These are phyloP conservation scores for Acanthosepion pharaonis DNA, from an alignment of 2,888 invertebrate genomes.

Conservation along the genomic window DNA sequence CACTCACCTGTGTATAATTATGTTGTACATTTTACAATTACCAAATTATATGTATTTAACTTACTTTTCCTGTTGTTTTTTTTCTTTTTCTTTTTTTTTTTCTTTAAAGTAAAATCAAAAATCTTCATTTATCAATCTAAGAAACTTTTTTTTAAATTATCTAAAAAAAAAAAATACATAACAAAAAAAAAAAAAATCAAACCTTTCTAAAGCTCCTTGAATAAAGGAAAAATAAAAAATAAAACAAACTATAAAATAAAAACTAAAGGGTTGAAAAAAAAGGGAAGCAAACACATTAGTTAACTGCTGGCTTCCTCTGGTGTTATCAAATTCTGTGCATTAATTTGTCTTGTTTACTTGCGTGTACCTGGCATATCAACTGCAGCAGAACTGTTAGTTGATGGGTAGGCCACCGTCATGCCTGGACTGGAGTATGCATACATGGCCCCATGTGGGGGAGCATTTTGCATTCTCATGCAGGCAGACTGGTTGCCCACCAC, in stretches of 20 bases:
- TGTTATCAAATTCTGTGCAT: slow-evolving; percentile 33
- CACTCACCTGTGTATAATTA: slow-evolving; percentile 4
- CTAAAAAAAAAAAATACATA: too few species aligned
- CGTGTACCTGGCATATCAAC: slow-evolving; percentile 36
- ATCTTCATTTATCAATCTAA: neutral
- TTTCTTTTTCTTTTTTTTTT: neutral
- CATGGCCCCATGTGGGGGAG: slow-evolving; percentile 35
- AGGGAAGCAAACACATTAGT: slow-evolving; percentile 1
- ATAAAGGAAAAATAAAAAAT: neutral
- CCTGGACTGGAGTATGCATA: slow-evolving; percentile 41
- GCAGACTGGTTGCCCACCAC: slow-evolving; percentile 37
- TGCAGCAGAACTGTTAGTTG: neutral
- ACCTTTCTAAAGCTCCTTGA: slow-evolving; percentile 6
- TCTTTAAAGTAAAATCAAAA: neutral
- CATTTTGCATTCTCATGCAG: slow-evolving; percentile 41
- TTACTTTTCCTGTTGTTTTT: neutral
- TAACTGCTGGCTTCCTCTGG: slow-evolving; percentile 22
- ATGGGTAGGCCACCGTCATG: slow-evolving; percentile 40
- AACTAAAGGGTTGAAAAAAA: neutral
- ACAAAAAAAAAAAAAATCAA: neutral
- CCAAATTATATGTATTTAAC: neutral
- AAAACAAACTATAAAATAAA: neutral
- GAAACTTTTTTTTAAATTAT: neutral
- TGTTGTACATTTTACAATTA: slow-evolving; percentile 8
- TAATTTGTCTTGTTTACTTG: slow-evolving; percentile 41